phyloP scores from a whole-genome alignment of 2,888 invertebrate species.

The Gastrophysa polygoni region DNA sequence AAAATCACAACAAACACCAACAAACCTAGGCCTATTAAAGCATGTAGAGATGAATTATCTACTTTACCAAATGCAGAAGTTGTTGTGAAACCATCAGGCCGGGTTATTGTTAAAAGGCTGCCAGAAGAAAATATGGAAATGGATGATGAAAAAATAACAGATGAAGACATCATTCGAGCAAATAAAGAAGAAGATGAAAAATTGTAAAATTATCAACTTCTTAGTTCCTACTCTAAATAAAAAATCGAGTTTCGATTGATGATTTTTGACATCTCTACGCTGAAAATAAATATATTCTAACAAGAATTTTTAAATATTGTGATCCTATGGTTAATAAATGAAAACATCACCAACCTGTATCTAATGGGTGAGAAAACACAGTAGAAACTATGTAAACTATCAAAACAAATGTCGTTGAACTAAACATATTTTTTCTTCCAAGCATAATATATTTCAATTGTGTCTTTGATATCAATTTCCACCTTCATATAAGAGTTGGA shows the following conservation, averaged over 20 bases:
- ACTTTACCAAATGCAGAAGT: conserved; percentile 63
- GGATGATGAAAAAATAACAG: conserved; percentile 5
- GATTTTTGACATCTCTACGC: no score
- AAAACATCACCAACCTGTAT: no score
- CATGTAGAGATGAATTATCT: conserved; percentile 67
- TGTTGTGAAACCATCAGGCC: conserved; percentile 65
- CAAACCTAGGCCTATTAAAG: conserved; percentile 51
- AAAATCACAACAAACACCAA: conserved; percentile 61
- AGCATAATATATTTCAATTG: neutral
- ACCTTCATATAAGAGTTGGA: neutral
- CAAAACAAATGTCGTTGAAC: no score
- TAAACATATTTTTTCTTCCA: no score
- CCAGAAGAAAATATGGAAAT: neutral
- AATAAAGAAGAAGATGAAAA: conserved; percentile 10
- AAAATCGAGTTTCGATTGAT: no score
- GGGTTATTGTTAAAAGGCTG: conserved; percentile 51
- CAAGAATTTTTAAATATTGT: no score
- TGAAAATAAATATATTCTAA: no score
- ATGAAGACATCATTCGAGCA: conserved; percentile 11
- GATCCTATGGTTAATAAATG: no score
- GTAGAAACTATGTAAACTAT: no score
- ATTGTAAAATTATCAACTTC: no score
- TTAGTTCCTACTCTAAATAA: no score
- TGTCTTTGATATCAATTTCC: neutral
- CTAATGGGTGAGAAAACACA: no score